Evolutionary conservation across 2,797 vertebrate species (phyloP).

Genomic region (Chloroceryle inda): DNA sequence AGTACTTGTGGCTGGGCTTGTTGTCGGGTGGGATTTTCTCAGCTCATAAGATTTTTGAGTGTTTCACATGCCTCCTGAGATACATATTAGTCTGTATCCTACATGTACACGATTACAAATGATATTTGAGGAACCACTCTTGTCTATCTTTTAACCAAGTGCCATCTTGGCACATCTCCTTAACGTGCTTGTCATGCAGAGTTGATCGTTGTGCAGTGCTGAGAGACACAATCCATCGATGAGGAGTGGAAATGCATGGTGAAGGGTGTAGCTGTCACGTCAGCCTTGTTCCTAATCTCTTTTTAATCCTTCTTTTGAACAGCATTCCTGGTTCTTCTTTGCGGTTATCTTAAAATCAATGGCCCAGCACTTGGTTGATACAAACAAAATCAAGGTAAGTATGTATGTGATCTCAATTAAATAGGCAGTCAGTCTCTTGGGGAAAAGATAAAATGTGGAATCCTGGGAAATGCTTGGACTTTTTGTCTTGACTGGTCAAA

Average conservation of each 20-base stretch:
- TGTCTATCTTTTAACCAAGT: background rate
- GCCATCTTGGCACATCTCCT: background rate
- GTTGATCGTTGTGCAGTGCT: background rate
- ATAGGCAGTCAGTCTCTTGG: background rate
- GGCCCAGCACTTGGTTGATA: constrained; percentile 92
- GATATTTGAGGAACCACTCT: background rate
- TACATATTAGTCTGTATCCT: background rate
- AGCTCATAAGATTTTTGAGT: background rate
- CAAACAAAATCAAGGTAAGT: constrained; percentile 88
- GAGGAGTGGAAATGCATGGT: background rate
- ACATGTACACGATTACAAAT: background rate
- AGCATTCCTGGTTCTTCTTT: constrained; percentile 99
- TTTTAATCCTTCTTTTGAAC: constrained; percentile 50
- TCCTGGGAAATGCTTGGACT: background rate
- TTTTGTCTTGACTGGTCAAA: background rate
- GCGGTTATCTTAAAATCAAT: constrained; percentile 95
- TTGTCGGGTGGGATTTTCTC: background rate
- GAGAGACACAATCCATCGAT: background rate
- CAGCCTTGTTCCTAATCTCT: background rate
- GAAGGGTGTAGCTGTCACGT: background rate
- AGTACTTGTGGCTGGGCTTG: background rate
- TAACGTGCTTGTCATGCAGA: background rate
- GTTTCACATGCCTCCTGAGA: background rate
- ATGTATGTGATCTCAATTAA: background rate
- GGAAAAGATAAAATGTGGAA: background rate